Conservation (phyloP, 2,888 invertebrate species). For the Xestobium rufovillosum region DNA sequence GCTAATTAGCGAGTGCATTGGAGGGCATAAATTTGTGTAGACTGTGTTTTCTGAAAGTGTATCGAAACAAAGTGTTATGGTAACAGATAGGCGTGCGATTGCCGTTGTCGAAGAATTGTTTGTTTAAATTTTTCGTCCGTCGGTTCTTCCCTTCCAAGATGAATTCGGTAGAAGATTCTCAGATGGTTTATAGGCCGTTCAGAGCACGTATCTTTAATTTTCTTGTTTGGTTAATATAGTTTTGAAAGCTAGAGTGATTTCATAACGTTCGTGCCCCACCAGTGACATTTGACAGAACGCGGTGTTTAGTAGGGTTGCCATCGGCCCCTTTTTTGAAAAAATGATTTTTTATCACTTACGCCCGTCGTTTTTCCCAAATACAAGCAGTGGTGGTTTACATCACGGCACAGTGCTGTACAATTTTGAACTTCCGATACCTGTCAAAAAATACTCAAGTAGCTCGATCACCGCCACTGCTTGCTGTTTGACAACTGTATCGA, state of each 20-base stretch:
- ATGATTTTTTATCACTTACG: too few species aligned
- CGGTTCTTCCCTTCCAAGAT: constrained; percentile 30
- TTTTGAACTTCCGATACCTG: too few species aligned
- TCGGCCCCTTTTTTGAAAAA: too few species aligned
- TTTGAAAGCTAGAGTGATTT: constrained; percentile 33
- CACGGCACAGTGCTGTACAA: too few species aligned
- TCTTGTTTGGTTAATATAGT: constrained; percentile 30
- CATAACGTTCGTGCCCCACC: constrained; percentile 21
- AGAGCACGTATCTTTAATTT: constrained; percentile 39
- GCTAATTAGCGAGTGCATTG: constrained; percentile 27
- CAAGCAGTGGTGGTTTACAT: too few species aligned
- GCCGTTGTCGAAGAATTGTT: constrained; percentile 34
- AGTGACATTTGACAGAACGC: too few species aligned
- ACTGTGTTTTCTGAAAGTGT: constrained; percentile 30
- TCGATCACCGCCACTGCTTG: too few species aligned
- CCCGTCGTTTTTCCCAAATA: too few species aligned
- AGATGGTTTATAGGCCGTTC: constrained; percentile 33
- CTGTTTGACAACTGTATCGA: too few species aligned
- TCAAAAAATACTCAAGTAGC: too few species aligned
- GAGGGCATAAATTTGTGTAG: constrained; percentile 29
- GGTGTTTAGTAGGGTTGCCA: too few species aligned
- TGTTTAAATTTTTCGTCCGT: constrained; percentile 35
- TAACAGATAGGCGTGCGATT: constrained; percentile 25
- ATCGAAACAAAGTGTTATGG: constrained; percentile 29
- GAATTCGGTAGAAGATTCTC: constrained; percentile 31